A percentile compares a stretch with the other conserved stretches of the same genome.
These are phyloP conservation scores for Diabrotica balteata DNA, from an alignment of 2,888 invertebrate species.

Conservation along the genomic window DNA sequence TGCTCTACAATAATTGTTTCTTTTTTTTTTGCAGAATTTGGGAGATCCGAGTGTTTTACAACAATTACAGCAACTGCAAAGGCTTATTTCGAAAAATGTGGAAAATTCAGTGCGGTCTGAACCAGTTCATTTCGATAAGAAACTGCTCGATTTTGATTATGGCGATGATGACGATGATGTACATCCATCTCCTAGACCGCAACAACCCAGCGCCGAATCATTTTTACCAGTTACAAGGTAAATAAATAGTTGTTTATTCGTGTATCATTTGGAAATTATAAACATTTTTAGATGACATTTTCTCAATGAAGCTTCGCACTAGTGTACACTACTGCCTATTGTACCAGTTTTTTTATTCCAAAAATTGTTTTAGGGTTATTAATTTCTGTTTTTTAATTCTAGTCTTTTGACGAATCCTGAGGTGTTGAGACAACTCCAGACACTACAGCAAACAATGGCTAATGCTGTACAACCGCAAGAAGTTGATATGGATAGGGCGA, in stretches of 20 bases:
- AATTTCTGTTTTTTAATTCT: slow-evolving; percentile 33
- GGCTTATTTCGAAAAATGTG: slow-evolving; percentile 61
- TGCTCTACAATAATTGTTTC: no score
- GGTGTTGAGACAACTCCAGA: slow-evolving; percentile 88
- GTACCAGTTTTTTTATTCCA: no score
- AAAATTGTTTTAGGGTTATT: neutral
- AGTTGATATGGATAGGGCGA: slow-evolving; percentile 74
- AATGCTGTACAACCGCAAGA: slow-evolving; percentile 67
- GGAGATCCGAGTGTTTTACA: slow-evolving; percentile 59
- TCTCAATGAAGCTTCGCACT: no score
- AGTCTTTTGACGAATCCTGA: slow-evolving; percentile 85
- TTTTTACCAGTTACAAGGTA: slow-evolving; percentile 45
- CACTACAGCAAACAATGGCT: slow-evolving; percentile 61
- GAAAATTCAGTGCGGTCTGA: slow-evolving; percentile 57
- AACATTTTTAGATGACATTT: no score
- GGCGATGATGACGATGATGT: slow-evolving; percentile 90
- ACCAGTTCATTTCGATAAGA: slow-evolving; percentile 80
- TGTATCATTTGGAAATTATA: no score
- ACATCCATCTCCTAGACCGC: slow-evolving; percentile 60
- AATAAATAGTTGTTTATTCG: neutral
- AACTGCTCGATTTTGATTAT: slow-evolving; percentile 89
- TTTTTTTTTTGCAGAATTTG: slow-evolving; percentile 49
- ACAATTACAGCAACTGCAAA: slow-evolving; percentile 70
- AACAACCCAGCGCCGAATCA: slow-evolving; percentile 48
- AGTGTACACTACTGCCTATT: no score